These are phyloP conservation scores for Polypedilum pembai DNA, from an alignment of 1,140 invertebrate genomes.

Conservation along the genomic window DNA sequence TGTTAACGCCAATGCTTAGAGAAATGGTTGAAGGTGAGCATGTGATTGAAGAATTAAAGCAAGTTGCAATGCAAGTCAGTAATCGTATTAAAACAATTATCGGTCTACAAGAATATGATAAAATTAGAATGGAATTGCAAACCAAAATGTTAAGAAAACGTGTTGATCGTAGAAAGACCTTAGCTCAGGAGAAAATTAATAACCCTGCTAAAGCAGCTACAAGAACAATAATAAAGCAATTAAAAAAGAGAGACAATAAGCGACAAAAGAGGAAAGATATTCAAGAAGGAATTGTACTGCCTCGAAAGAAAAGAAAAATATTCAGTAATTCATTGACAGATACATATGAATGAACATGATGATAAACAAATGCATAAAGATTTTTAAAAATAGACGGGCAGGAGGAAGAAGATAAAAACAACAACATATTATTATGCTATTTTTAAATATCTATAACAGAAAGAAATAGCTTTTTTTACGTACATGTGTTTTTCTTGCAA, in stretches of 20 bases:
- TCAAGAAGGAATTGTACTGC: constrained; percentile 37
- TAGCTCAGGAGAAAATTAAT: constrained; percentile 55
- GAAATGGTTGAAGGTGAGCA: constrained; percentile 56
- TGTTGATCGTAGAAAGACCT: constrained; percentile 55
- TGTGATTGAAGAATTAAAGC: constrained; percentile 47
- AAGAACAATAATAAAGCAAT: constrained; percentile 59
- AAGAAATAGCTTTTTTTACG: too few species aligned
- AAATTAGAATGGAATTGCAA: constrained; percentile 50
- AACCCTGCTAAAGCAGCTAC: constrained; percentile 64
- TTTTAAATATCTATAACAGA: too few species aligned
- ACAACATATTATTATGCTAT: too few species aligned
- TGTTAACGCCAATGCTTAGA: constrained; percentile 59
- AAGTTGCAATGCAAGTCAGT: constrained; percentile 57
- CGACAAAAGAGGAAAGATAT: constrained; percentile 50
- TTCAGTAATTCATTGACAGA: background rate
- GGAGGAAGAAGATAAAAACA: too few species aligned
- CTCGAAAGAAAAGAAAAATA: background rate
- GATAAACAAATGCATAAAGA: background rate
- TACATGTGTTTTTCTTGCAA: too few species aligned
- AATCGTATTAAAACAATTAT: constrained; percentile 58
- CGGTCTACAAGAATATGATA: constrained; percentile 56
- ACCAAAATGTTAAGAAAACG: constrained; percentile 51
- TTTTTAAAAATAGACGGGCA: too few species aligned
- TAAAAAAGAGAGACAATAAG: constrained; percentile 56
- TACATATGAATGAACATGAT: background rate